Evolutionary conservation across 2,797 vertebrate genomes (phyloP), one percentile per base, ranked within the genome.

Genomic region (Euphonia xanthogaster): DNA sequence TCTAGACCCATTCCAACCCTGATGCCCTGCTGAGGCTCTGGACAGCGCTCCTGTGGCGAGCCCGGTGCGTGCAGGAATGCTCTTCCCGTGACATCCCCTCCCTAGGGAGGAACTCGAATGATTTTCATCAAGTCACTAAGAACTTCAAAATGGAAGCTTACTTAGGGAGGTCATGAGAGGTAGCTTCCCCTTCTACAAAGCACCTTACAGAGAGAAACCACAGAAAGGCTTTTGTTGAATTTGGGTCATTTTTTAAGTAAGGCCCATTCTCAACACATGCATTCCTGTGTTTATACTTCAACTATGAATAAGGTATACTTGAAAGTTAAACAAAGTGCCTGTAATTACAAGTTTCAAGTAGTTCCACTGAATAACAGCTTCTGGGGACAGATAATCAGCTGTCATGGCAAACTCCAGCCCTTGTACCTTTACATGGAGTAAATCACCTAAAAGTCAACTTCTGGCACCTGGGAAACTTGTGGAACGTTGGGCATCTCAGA

Each of bases 241-340:
- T 79, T 68, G 31, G 37, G 19, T 50, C 3, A 42, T n/a, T 81
- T 72, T 82, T 79, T 3, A 83, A 63, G 15, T 8, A 40, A 76
- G 44, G 24, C 14, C 17, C 12, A 27, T 51, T 55, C 15, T 76
- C 31, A 53, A 40, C 31, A 73, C 17, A 42, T 39, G 21, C 31
- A 70, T 66, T 58, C 25, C 31, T 37, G 47, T 9, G 22, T 42
- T 87, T 87, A 24, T 27, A 73, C 33, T 70, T 85, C 31, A 60
- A 18, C 19, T 82, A 66, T 35, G 86, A 86, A 55, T 68, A 63
- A 68, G 20, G 47, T 62, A 54, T 3, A 76, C 25, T 89, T 75
- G 31, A 88, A 95, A 93, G 76, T 54, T 78, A 85, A 87, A 70
- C 31, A 67, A 86, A 88, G 86, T 71, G 40, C 60, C 35, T 85